Conservation (phyloP, 2,113 vertebrate species). For the Choloepus hoffmanni region DNA sequence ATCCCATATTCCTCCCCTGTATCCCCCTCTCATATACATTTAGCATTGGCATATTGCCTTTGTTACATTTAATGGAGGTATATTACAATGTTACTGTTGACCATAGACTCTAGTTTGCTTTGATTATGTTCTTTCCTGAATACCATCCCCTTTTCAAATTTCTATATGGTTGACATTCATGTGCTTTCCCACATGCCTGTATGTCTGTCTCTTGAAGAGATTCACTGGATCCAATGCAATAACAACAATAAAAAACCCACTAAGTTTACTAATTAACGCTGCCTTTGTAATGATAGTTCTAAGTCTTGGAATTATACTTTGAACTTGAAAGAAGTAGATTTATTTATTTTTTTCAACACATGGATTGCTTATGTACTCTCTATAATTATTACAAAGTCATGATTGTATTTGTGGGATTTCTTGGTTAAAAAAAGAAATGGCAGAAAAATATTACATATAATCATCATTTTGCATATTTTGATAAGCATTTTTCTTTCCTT, state of each 20-base stretch:
- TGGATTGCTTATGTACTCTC: neutral
- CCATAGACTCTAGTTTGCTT: too few species aligned
- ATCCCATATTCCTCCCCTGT: too few species aligned
- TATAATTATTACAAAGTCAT: neutral
- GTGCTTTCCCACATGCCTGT: too few species aligned
- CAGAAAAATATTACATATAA: neutral
- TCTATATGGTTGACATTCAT: too few species aligned
- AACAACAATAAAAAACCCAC: neutral
- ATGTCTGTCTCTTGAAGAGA: slow-evolving; percentile 16
- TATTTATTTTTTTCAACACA: neutral
- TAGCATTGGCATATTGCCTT: too few species aligned
- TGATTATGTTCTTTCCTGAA: too few species aligned
- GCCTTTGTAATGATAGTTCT: neutral
- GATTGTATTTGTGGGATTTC: neutral
- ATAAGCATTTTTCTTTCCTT: neutral
- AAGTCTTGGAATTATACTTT: neutral
- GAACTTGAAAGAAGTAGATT: neutral
- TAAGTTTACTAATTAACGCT: neutral
- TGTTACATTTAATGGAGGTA: too few species aligned
- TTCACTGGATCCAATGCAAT: slow-evolving; percentile 19
- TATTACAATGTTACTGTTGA: too few species aligned
- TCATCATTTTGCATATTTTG: neutral
- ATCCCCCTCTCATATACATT: too few species aligned
- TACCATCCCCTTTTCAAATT: too few species aligned
- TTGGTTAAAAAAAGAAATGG: neutral